A percentile compares a stretch with the other conserved stretches of the same genome.
Evolutionary conservation across 1,140 invertebrate genomes (phyloP).

Genomic region (Cydia fagiglandana): DNA sequence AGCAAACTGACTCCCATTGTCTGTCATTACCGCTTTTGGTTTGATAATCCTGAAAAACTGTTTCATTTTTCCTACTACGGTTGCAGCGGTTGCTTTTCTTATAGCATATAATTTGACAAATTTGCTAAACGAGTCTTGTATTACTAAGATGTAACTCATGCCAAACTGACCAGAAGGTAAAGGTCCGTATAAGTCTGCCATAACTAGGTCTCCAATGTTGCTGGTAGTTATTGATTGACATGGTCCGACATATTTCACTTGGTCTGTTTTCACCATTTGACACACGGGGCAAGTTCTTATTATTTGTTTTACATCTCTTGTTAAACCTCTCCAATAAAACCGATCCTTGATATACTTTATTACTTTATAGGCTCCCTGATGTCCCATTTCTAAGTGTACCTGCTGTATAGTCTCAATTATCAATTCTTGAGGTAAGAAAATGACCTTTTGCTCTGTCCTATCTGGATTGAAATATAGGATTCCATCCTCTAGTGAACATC

Average conservation of each 20-base stretch:
- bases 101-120: constrained; percentile 2
- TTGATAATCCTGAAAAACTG: background rate
- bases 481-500: background rate
- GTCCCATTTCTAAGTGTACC: background rate
- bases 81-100: background rate
- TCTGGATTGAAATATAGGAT: background rate
- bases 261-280: background rate
- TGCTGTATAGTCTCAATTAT: background rate
- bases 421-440: background rate
- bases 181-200: constrained; percentile 3
- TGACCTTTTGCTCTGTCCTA: too few species aligned
- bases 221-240: background rate
- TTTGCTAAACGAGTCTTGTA: background rate
- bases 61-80: background rate
- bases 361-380: background rate
- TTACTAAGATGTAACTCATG: background rate
- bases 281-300: background rate
- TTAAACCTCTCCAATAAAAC: background rate
- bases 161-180: constrained; percentile 1
- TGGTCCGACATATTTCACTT: background rate
- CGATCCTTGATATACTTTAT: background rate
- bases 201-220: background rate
- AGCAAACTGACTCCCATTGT: constrained; percentile 44
- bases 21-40: constrained; percentile 38
- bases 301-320: background rate